Base-by-base conservation (phyloP, 2,797 vertebrate species). In the Chelmon rostratus region DNA sequence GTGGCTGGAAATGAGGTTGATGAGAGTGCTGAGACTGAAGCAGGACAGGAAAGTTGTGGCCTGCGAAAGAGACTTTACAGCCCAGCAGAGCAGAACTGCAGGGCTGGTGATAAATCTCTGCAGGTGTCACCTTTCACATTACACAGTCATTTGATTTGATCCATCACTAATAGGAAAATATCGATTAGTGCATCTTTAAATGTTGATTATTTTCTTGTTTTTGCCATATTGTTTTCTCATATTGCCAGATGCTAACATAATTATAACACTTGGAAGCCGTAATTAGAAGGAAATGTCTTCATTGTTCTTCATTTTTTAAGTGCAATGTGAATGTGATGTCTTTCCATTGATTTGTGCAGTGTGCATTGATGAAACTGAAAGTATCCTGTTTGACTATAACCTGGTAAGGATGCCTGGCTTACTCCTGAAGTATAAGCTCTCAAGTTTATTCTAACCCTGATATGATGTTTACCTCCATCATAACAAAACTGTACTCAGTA, bases 311-410 rank as follows among this genome's bases (percentile, higher is more conserved):
- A 15, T 47, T 8, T 13, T 50, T 10, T 5, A 23, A 38, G 37
- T 35, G 9, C 56, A 37, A 6, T 3, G 9, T 28, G 23, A 23
- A 28, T 62, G 50, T 3, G 31, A 16, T 38, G 19, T 15, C 7
- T 46, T 46, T 64, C 42, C 28, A 64, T 18, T 9, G 11, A 9
- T 47, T 21, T 33, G 46, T 52, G 3, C 10, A 35, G 35, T n/a
- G n/a, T n/a, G n/a, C 5, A 25, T 1, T 37, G 15, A 25, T 57
- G 25, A 21, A 38, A 25, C 33, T 38, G n/a, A 35, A 62, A 18
- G 49, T 37, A 67, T 21, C 8, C 42, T 57, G 33, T 40, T 33
- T 50, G 42, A 63, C n/a, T n/a, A 42, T 44, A 52, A 73, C 15
- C 21, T 54, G 28, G 10, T 46, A 12, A 40, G 59, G 19, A 53